Base-by-base conservation (phyloP, 2,797 vertebrate species). In the Okamejei kenojei region DNA sequence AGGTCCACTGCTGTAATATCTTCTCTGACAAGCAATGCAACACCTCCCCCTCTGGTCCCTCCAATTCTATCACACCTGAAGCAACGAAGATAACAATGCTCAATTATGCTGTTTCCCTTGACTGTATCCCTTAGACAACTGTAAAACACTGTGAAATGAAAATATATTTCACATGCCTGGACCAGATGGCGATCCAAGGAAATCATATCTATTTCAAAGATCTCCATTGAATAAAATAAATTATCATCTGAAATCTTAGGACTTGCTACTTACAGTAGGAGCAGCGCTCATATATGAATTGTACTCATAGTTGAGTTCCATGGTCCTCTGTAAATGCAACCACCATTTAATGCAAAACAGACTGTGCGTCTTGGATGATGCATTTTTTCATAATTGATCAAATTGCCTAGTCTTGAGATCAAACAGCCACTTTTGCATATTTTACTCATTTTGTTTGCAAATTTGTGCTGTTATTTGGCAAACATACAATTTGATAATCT, bases 161-260 rank as follows among this genome's bases (percentile, higher is more conserved):
- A 54, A 92, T 54, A 92, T 74, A 92, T 92, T 92, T 92, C 38
- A 92, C 13, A 92, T 92, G 71, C 23, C 38, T 74, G 11, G 45
- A 91, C 71, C 35, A 91, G 21, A 76, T 74, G 38, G 23, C 7
- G 35, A 76, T 45, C 38, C 26, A 54, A 91, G 38, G 9, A 74
- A 73, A 74, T 26, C 17, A 5, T 38, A 19, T 26, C 63, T 29
- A 76, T 26, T 68, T 15, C n/a, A 76, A 73, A 74, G 21, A 73
- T 54, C 23, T 54, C 90, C 65, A 29, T 13, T 2, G 71, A 92
- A 26, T 74, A 26, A 92, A 76, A 92, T 54, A 74, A 74, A 54
- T 74, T 92, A 73, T 7, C 26, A 92, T 74, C 35, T n/a, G 23
- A 92, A 90, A 11, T 7, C 29, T 92, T 5, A 91, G 21, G 38